Base-by-base conservation (phyloP, 1,140 invertebrate genomes). In the Habropoda laboriosa region DNA sequence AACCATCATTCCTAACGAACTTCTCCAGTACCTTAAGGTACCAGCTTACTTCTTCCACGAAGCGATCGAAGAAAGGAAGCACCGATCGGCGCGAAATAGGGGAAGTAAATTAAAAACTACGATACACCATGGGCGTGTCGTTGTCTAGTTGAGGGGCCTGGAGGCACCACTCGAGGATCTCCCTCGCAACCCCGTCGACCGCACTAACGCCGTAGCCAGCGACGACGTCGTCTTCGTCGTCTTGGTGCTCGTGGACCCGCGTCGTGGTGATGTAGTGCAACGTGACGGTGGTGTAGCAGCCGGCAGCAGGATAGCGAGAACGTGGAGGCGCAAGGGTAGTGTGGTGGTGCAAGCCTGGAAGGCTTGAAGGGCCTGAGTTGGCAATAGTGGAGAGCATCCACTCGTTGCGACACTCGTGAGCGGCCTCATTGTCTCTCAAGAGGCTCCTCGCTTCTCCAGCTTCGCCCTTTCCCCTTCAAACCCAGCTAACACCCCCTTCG, bases 351-450 rank as follows among this genome's bases (percentile, higher is more conserved):
- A 87, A 79, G 86, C 81, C 86, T 88, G 88, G 73, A 89, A 90
- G 86, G 89, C 88, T 87, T 92, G 87, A 92, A 93, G 91, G 90
- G 90, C 90, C 92, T 93, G 92, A 93, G 92, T 93, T 92, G 90
- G 92, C 92, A 93, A 92, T 93, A 92, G 91, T 93, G 89, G 87
- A 93, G 92, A 91, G 91, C 89, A 90, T 81, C 91, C 89, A 92
- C 92, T 93, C 90, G 89, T 91, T 90, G 91, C 89, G 92, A 93
- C 92, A 93, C 92, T 93, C 86, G 89, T 89, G 90, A 93, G 91
- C 92, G 92, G 91, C 91, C 92, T 92, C 92, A 93, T 93, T 93
- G 92, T 93, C 91, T 92, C 89, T 91, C 80, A 86, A 93, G 92
- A 89, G 89, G 87, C 88, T 90, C 88, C 81, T 77, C 64, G 84